phyloP scores from a whole-genome alignment of 2,797 vertebrate species.

The Pangasius macronema region DNA sequence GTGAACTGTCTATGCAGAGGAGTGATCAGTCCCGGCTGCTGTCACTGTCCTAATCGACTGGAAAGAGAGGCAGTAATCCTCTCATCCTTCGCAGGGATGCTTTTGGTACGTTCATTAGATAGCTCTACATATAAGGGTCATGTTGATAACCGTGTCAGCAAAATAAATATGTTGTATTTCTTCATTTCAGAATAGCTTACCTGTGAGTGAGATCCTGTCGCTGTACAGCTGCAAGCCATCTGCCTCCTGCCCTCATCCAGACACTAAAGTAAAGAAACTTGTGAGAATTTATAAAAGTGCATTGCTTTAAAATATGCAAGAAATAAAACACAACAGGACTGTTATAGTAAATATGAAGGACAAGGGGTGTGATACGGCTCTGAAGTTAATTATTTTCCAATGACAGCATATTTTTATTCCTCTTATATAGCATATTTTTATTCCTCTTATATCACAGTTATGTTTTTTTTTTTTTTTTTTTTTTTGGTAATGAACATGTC shows the following conservation, averaged over 20 bases:
- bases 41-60: conserved; percentile 67
- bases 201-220: conserved; percentile 81
- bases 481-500: neutral
- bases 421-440: neutral
- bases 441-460: neutral
- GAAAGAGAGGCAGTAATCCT: conserved; percentile 89
- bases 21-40: conserved; percentile 33
- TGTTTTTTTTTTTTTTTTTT: too few relatives aligned
- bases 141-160: neutral
- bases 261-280: conserved; percentile 72
- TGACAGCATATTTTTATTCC: neutral
- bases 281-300: neutral
- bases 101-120: conserved; percentile 75
- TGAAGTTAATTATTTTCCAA: neutral
- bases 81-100: conserved; percentile 83
- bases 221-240: conserved; percentile 79
- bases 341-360: neutral
- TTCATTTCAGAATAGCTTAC: conserved; percentile 76
- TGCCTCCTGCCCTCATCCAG: conserved; percentile 58
- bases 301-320: neutral
- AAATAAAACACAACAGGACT: neutral
- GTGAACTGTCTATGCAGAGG: conserved; percentile 59
- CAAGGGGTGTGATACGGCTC: neutral
- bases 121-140: neutral
- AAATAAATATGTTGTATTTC: neutral